Evolutionary conservation across 1,140 invertebrate genomes (phyloP).

Genomic region (Stegodyphus dumicola): DNA sequence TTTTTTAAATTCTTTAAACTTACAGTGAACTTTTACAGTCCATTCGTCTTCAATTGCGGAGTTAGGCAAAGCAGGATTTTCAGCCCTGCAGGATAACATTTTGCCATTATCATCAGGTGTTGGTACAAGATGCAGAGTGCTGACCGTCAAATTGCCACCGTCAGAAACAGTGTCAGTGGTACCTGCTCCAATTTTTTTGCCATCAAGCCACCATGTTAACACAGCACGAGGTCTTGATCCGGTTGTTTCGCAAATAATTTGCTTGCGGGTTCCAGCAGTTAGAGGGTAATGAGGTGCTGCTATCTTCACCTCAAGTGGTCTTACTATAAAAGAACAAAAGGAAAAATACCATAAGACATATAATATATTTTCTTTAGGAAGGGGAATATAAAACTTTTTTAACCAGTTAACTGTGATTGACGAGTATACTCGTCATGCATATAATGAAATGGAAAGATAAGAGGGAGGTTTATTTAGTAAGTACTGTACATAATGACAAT

Average conservation of each 20-base stretch:
- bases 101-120: slow-evolving; percentile 84
- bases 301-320: slow-evolving; percentile 83
- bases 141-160: slow-evolving; percentile 62
- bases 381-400: too few species aligned
- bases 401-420: too few species aligned
- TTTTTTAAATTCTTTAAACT: slow-evolving; percentile 65
- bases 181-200: slow-evolving; percentile 52
- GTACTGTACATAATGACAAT: too few species aligned
- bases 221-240: slow-evolving; percentile 64
- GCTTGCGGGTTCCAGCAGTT: slow-evolving; percentile 62
- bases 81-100: slow-evolving; percentile 83
- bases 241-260: slow-evolving; percentile 63
- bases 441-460: too few species aligned
- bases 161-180: slow-evolving; percentile 61
- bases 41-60: slow-evolving; percentile 81
- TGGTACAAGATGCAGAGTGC: slow-evolving; percentile 68
- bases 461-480: too few species aligned
- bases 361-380: too few species aligned
- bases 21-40: slow-evolving; percentile 74
- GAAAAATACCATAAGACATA: background rate
- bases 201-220: slow-evolving; percentile 64
- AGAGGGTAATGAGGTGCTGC: slow-evolving; percentile 58
- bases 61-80: slow-evolving; percentile 75
- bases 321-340: slow-evolving; percentile 75
- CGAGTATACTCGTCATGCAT: too few species aligned